Evolutionary conservation across 2,797 vertebrate species (phyloP).

Genomic region (Ficedula albicollis): DNA sequence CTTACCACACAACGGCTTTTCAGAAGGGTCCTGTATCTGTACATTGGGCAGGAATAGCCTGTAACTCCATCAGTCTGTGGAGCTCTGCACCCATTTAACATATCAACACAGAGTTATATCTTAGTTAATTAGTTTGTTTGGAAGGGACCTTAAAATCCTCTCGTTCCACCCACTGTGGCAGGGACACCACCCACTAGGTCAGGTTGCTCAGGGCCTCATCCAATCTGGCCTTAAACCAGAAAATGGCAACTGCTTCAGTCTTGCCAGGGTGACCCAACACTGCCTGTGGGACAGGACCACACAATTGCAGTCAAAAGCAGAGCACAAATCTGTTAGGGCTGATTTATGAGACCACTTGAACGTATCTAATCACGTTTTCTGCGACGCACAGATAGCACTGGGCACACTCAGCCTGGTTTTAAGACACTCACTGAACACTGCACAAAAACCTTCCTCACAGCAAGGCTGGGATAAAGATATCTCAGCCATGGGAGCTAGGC

Average conservation of each 20-base stretch:
- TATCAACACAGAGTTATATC: not conserved
- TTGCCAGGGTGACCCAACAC: not conserved
- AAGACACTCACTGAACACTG: not conserved
- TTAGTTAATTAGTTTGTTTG: not conserved
- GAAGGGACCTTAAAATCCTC: not conserved
- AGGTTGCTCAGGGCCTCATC: not conserved
- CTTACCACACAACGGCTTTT: not conserved
- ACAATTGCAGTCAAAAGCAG: not conserved
- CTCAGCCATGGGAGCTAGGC: not conserved
- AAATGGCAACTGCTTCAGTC: not conserved
- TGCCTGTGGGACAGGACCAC: not conserved
- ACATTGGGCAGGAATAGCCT: not conserved
- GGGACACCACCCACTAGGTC: not conserved
- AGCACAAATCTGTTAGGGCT: rapidly evolving
- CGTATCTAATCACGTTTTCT: not conserved
- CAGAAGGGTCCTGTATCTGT: not conserved
- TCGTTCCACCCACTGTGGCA: not conserved
- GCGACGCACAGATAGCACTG: rapidly evolving
- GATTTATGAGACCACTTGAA: not conserved
- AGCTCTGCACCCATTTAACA: not conserved
- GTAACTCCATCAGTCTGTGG: not conserved
- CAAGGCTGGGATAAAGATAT: not conserved
- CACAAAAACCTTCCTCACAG: not conserved
- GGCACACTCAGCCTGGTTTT: not conserved
- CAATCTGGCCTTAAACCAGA: not conserved